Base-by-base conservation (phyloP, 2,888 invertebrate species). In the Troides oblongomaculatus region DNA sequence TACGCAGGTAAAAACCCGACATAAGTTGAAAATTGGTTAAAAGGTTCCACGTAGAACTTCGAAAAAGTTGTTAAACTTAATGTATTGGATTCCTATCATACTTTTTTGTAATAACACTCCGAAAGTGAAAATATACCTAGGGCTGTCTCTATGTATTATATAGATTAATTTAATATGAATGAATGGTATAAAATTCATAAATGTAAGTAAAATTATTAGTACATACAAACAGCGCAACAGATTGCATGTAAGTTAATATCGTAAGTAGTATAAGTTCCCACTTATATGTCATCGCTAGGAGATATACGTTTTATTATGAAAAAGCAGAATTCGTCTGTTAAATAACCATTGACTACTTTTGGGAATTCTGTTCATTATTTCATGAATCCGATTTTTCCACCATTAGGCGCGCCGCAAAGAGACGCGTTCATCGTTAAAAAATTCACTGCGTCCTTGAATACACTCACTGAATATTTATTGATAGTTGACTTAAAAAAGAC, bases 401-500 rank as follows among this genome's bases (percentile, higher is more conserved):
- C 21, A 10, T 57, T 39, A 10, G 39, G 39, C 10, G 8, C 10
- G 39, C 10, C 10, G n/a, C 50, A 14, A 50, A 4, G 50, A 14
- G 21, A 57, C 56, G 23, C 6, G 57, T 2, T 21, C 57, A 18
- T 57, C 21, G 18, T 57, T 57, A 21, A 57, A 57, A 57, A 21
- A 57, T 43, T 39, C 30, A 56, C 39, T 64, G 39, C 57, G 57
- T 57, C 43, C 64, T 64, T 39, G 17, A 57, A 56, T 50, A 64
- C 39, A 23, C 56, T 36, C 5, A 39, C 56, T 36, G 56, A 36
- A 63, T 63, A n/a, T 25, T 25, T 50, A 63, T 50, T 50, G 18
- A 53, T n/a, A 53, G 43, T 53, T 63, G 30, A 30, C 50, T 56
- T 56, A 30, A 53, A 36, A 63, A 21, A 50, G 63, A 30, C n/a